phyloP scores from a whole-genome alignment of 2,888 invertebrate genomes.

The Coremacera marginata region DNA sequence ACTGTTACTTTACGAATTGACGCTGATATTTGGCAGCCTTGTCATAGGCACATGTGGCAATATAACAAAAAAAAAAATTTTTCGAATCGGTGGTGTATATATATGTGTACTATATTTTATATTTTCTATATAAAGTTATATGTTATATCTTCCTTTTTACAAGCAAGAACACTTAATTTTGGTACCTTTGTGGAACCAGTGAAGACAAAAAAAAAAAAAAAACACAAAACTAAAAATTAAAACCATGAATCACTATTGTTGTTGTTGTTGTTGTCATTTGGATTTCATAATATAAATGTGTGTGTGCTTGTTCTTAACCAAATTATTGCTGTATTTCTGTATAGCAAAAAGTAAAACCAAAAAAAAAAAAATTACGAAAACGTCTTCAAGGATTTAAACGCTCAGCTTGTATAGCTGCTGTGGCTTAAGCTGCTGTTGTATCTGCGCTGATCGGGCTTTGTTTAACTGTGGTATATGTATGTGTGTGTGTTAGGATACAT shows the following conservation, averaged over 20 bases:
- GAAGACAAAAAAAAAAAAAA: conserved; percentile 20
- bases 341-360: conserved; percentile 1
- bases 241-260: conserved; percentile 44
- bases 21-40: too few relatives aligned
- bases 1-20: too few relatives aligned
- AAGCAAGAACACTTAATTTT: too few relatives aligned
- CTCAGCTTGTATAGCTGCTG: not conserved
- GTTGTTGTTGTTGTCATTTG: conserved; percentile 7
- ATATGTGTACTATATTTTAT: not conserved
- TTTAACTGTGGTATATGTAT: conserved; percentile 4
- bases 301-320: not conserved
- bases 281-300: not conserved
- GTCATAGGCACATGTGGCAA: too few relatives aligned
- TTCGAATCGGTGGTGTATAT: too few relatives aligned
- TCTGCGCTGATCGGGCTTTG: conserved; percentile 8
- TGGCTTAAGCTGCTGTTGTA: conserved; percentile 17
- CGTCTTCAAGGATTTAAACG: conserved; percentile 24
- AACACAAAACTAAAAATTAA: conserved; percentile 27
- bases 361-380: conserved; percentile 2
- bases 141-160: too few relatives aligned
- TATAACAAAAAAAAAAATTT: too few relatives aligned
- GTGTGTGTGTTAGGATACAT: conserved; percentile 21
- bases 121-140: not conserved
- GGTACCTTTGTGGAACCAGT: too few relatives aligned
- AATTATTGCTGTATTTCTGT: conserved; percentile 5